A percentile compares a stretch with the other conserved stretches of the same genome.
Evolutionary conservation across 2,113 vertebrate species (phyloP).

Genomic region (Dolichotis patagonum): DNA sequence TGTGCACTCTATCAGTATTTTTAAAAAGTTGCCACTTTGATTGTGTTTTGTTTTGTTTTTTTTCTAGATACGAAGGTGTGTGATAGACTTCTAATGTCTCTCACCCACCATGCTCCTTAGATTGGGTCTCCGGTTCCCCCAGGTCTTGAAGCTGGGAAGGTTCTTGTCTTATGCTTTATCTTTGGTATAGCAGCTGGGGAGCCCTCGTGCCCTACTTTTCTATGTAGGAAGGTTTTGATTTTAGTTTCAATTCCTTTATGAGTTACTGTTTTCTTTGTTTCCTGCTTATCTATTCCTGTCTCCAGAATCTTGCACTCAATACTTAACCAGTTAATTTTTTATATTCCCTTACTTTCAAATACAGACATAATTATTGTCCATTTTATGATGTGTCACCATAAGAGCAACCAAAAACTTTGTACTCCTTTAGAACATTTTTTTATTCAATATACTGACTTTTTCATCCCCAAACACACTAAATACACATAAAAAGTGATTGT

Average conservation of each 20-base stretch:
- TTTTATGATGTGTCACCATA: no score
- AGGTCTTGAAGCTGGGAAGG: background rate
- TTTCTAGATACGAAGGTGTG: background rate
- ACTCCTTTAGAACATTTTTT: no score
- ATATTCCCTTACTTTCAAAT: background rate
- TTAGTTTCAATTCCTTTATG: background rate
- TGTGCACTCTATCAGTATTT: no score
- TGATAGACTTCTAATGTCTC: rapidly evolving
- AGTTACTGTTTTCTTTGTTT: background rate
- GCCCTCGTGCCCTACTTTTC: background rate
- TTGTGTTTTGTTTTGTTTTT: background rate
- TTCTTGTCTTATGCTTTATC: background rate
- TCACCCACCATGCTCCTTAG: background rate
- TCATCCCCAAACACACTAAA: background rate
- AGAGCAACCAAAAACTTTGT: rapidly evolving
- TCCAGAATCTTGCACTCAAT: background rate
- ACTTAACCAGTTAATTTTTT: background rate
- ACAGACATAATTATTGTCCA: rapidly evolving
- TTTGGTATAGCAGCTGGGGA: background rate
- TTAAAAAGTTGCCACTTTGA: background rate
- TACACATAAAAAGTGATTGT: background rate
- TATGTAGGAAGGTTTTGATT: background rate
- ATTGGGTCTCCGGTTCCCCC: background rate
- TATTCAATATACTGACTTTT: rapidly evolving
- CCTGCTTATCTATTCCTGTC: background rate